Base-by-base conservation (phyloP, 2,797 vertebrate species). In the Pseudotriccus pelzelni region DNA sequence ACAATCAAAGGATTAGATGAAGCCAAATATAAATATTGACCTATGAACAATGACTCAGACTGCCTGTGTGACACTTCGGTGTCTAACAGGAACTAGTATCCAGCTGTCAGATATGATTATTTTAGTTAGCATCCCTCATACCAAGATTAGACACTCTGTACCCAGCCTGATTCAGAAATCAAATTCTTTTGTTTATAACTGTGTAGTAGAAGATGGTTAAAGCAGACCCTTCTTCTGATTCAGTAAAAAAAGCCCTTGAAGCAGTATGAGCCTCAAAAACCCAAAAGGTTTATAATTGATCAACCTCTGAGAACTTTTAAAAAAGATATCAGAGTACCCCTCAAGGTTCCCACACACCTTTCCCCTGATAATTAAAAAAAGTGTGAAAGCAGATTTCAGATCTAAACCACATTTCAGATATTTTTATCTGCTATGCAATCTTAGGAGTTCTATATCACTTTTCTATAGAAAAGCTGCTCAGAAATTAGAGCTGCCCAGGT, bases 101-200 rank as follows among this genome's bases (percentile, higher is more conserved):
- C 47, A 92, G 75, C 47, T 92, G 81, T 83, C 81, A 85, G 64
- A 68, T 83, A 58, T 87, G 30, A 80, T 87, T 91, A 85, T 64
- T 80, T 85, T 44, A 77, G 19, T 58, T 85, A 80, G 39, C 53
- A 64, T 91, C 34, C 37, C 21, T 87, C 37, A 68, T 50, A 76
- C 14, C n/a, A 82, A 85, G 13, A 79, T 70, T 32, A 77, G 84
- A 58, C 12, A 56, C 27, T 50, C 81, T 72, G 41, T 84, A 62
- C 19, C 5, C 32, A 89, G 34, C 8, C 76, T 84, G 76, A 79
- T 30, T 55, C 68, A 72, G 46, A 84, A 92, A 89, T 60, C 30
- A 68, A 85, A 77, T 83, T 52, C 44, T 28, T 83, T 87, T 80
- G 47, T 90, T 96, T 93, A 30, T 46, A 73, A 67, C 10, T 53